Base-by-base conservation (phyloP, 2,888 invertebrate species). In the Ganaspis brasiliensis region DNA sequence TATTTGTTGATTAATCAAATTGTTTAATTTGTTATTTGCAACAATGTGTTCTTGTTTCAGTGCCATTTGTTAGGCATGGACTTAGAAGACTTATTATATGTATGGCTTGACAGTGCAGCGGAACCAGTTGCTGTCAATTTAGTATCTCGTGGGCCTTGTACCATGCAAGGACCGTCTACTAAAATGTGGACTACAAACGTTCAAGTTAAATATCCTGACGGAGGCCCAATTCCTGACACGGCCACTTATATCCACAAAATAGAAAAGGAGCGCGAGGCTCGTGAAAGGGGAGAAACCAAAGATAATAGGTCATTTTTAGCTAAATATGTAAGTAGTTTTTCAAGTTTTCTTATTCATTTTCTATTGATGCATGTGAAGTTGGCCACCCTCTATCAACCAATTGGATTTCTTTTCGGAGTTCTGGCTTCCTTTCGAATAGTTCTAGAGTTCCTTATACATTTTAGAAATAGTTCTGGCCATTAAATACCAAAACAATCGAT, bases 241-340 rank as follows among this genome's bases (percentile, higher is more conserved):
- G 96, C 97, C 61, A 95, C 96, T 3, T 99, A 98, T 88, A 96
- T 99, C 84, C 97, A 98, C 89, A 98, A 98, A 92, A 90, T 98
- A 72, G 98, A 99, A 89, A 93, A 96, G 75, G 99, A 99, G 91
- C 95, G 97, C 85, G 96, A 97, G 91, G 96, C 97, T 0, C 94
- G 96, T 83, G 98, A 98, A 89, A 95, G 96, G 80, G 97, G 97
- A 24, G 97, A 98, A 86, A 93, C 95, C 24, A 97, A 98, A 88
- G 99, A 99, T 90, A 99, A 98, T 91, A 93, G 98, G 88, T 98
- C 98, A 63, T 99, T 99, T 92, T 94, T 99, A 84, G 97, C 97
- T 2, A 99, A 98, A 98, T 99, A 99, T 93, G 98, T 98, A 94
- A 95, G 97, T 73, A 16, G 26, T 40, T 71, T 73, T 70, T 35